phyloP scores from a whole-genome alignment of 2,888 invertebrate genomes.

The Spodoptera picta region DNA sequence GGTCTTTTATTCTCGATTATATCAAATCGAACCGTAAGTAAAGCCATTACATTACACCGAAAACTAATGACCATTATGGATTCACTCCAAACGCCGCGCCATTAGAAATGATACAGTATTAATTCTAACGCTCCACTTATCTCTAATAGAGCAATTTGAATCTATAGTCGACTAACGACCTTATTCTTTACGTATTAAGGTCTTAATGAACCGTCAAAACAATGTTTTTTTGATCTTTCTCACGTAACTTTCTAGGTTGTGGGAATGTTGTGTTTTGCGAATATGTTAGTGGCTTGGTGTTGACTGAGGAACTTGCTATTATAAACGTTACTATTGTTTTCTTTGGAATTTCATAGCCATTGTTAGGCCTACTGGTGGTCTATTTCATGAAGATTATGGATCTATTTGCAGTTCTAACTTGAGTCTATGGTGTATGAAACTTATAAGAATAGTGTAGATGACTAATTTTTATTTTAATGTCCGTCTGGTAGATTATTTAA shows the following conservation, averaged over 20 bases:
- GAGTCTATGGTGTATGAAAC: too few relatives aligned
- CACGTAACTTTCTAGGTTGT: constrained; percentile 77
- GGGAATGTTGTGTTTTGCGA: constrained; percentile 65
- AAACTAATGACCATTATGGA: constrained; percentile 27
- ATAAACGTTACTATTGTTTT: background rate
- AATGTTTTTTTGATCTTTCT: constrained; percentile 57
- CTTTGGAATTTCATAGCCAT: background rate
- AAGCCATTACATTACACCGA: background rate
- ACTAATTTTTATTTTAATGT: too few relatives aligned
- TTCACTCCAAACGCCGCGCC: constrained; percentile 18
- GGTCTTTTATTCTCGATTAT: too few relatives aligned
- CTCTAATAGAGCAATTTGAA: constrained; percentile 54
- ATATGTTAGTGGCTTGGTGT: constrained; percentile 31
- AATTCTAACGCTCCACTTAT: constrained; percentile 40
- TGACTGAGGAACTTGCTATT: too few relatives aligned
- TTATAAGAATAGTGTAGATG: too few relatives aligned
- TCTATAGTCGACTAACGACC: constrained; percentile 26
- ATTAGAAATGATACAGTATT: constrained; percentile 46
- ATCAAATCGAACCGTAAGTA: too few relatives aligned
- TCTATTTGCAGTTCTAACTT: too few relatives aligned
- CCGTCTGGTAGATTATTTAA: too few relatives aligned
- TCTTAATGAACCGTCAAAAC: constrained; percentile 34
- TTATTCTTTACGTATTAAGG: constrained; percentile 38
- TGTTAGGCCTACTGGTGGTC: too few relatives aligned
- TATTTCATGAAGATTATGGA: too few relatives aligned